Conservation (phyloP, 2,113 vertebrate species). For the Ascaphus truei region DNA sequence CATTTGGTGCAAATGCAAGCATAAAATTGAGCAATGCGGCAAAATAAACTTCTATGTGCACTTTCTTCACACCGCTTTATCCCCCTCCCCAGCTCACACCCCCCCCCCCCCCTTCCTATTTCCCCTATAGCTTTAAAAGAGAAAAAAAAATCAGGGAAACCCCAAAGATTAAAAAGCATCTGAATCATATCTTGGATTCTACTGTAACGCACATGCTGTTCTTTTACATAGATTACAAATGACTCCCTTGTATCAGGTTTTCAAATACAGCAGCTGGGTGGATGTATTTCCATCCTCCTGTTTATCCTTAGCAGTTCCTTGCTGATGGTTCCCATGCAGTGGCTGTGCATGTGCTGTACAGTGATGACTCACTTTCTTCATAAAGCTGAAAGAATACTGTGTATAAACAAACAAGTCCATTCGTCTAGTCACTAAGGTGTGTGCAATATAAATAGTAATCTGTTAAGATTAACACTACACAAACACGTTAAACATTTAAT, state of each 20-base stretch:
- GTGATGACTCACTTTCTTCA: slow-evolving; percentile 37
- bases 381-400: slow-evolving; percentile 28
- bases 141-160: no score
- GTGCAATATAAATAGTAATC: slow-evolving; percentile 36
- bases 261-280: slow-evolving; percentile 17
- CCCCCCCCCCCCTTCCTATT: no score
- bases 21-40: no score
- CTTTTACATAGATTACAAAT: slow-evolving; percentile 15
- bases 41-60: no score
- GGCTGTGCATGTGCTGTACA: neutral
- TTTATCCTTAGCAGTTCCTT: neutral
- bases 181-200: slow-evolving; percentile 1
- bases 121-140: no score
- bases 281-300: neutral
- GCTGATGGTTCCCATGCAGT: slow-evolving; percentile 22
- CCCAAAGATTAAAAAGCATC: slow-evolving; percentile 11
- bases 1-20: no score
- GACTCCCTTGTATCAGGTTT: neutral
- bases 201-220: rapidly evolving
- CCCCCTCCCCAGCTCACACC: no score
- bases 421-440: slow-evolving; percentile 35
- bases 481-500: neutral
- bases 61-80: no score
- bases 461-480: slow-evolving; percentile 25
- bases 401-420: slow-evolving; percentile 43